Evolutionary conservation across 2,113 vertebrate genomes (phyloP), one percentile per base, ranked within the genome.

Genomic region (Thalassarche chlororhynchos): DNA sequence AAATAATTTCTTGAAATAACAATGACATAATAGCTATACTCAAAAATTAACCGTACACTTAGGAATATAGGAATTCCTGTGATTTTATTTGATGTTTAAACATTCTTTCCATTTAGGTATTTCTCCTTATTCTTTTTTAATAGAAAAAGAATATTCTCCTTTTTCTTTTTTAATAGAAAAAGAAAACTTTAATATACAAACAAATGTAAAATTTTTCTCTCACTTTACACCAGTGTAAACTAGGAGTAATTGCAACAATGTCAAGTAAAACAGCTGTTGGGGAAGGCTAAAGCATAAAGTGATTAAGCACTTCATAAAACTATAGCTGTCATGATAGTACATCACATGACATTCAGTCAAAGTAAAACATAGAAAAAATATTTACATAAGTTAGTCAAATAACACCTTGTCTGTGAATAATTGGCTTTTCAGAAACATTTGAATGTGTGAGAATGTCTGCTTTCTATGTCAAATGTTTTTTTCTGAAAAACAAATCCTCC

Each of bases 301-400:
- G 28, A 83, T 62, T 19, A 66, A 91, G 25, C 25, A 54, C 34
- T 97, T 77, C n/a, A 58, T 94, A 90, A 90, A 87, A 66, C 31
- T 34, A 4, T 24, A 74, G 68, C 28, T 93, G 44, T 65, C 84
- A 14, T 77, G 58, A 66, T 6, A 66, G 28, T 19, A 61, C 70
- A 69, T 79, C 5, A 4, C 36, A 54, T 79, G 61, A 83, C 52
- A 79, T 61, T 52, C 49, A 17, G 44, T 80, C 36, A 76, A 84
- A 93, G 10, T 38, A 69, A 93, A 95, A 58, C 12, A 34, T 93
- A 88, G 84, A 51, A 94, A 94, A 91, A 65, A 25, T 93, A 94
- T 91, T 97, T 93, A 95, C 81, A 82, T 34, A 85, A 44, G 23
- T 55, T 83, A 83, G 60, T 64, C 23, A 69, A 93, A 76, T 40